phyloP scores from a whole-genome alignment of 2,113 vertebrate species.

The Pogona vitticeps region DNA sequence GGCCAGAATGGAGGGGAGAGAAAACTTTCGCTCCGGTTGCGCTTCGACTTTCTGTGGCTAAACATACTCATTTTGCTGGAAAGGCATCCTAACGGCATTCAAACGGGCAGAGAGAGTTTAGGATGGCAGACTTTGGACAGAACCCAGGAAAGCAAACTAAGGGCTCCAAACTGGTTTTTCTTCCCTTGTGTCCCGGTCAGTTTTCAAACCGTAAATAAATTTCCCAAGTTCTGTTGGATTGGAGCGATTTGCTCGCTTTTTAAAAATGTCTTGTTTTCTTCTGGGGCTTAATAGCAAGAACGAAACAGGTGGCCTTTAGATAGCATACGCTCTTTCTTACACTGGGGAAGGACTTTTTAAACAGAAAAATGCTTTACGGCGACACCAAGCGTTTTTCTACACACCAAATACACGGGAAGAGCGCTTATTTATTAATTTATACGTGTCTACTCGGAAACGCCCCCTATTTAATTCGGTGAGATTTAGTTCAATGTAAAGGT shows the following conservation, averaged over 20 bases:
- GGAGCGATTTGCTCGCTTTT: background rate
- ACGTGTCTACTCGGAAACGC: background rate
- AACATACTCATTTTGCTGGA: no score
- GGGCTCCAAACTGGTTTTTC: no score
- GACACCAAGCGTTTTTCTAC: no score
- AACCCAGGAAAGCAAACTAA: background rate
- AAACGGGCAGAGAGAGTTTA: no score
- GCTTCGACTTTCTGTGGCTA: no score
- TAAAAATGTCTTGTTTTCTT: background rate
- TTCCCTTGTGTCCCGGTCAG: background rate
- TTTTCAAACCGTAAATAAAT: background rate
- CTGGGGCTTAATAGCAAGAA: background rate
- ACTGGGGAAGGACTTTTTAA: no score
- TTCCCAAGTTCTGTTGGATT: background rate
- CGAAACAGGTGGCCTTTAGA: background rate
- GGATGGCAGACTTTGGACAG: background rate
- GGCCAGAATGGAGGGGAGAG: no score
- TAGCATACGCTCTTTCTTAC: no score
- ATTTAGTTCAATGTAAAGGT: background rate
- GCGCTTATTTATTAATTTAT: background rate
- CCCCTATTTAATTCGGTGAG: background rate
- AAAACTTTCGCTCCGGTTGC: no score
- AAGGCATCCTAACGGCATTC: no score
- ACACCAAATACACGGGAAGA: no score
- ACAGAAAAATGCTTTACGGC: no score